phyloP scores from a whole-genome alignment of 2,113 vertebrate species.

The Shinisaurus crocodilurus region DNA sequence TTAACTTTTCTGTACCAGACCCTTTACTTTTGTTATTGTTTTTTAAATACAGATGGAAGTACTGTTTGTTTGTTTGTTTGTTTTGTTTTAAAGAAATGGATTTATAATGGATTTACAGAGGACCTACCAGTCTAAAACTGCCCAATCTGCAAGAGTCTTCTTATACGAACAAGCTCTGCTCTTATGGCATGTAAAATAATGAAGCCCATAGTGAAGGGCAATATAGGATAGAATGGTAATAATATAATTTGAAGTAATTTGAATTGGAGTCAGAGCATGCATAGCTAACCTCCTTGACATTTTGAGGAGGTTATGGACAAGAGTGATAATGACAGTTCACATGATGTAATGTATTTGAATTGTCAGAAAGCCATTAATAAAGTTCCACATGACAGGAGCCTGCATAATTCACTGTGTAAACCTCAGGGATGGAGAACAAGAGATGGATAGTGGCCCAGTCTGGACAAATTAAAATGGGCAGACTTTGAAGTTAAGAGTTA shows the following conservation, averaged over 20 bases:
- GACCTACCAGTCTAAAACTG: neutral
- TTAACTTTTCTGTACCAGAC: neutral
- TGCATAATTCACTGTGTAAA: constrained; percentile 36
- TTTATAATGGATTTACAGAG: neutral
- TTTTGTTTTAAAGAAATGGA: neutral
- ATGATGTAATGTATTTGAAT: constrained; percentile 36
- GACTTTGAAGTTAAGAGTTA: neutral
- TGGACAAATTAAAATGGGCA: neutral
- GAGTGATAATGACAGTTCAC: constrained; percentile 39
- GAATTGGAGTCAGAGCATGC: constrained; percentile 3
- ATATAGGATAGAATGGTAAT: constrained; percentile 8
- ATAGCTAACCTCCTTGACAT: constrained; percentile 40
- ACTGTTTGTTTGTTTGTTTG: neutral
- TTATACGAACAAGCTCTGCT: constrained; percentile 25
- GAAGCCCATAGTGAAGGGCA: constrained; percentile 27
- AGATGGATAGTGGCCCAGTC: neutral
- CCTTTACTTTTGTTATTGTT: neutral
- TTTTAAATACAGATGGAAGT: neutral
- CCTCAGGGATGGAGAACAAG: neutral
- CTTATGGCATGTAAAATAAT: constrained; percentile 11
- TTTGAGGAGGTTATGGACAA: constrained; percentile 31
- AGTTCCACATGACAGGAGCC: neutral
- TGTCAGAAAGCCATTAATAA: constrained; percentile 43
- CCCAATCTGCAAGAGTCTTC: neutral
- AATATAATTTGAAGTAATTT: constrained; percentile 37